These are phyloP conservation scores for Dolichallabes microphthalmus DNA, from an alignment of 2,113 vertebrate species.

Conservation along the genomic window DNA sequence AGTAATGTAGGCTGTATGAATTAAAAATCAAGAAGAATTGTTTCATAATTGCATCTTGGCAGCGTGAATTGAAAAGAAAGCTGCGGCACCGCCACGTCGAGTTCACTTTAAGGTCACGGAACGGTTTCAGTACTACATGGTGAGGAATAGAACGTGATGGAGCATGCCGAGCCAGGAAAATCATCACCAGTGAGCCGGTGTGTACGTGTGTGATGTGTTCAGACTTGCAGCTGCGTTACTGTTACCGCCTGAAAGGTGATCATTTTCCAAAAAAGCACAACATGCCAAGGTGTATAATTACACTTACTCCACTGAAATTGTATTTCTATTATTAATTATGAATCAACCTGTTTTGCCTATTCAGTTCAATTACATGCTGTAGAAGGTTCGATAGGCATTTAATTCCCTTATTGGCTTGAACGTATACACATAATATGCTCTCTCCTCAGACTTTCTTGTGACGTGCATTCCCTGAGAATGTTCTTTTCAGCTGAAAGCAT, in stretches of 20 bases:
- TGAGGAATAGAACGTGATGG: neutral
- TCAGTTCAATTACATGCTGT: neutral
- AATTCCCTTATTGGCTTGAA: neutral
- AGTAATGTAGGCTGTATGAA: neutral
- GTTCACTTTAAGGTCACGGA: neutral
- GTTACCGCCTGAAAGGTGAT: neutral
- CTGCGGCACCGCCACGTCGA: neutral
- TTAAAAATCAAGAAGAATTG: neutral
- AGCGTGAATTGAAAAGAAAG: slow-evolving; percentile 1
- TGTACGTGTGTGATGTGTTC: neutral
- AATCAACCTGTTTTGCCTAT: neutral
- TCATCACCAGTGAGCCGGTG: neutral
- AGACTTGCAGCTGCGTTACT: neutral
- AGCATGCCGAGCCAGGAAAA: neutral
- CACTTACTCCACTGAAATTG: neutral
- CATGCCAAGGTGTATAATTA: neutral
- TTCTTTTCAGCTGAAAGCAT: neutral
- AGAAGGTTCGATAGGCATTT: neutral
- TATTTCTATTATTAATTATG: neutral
- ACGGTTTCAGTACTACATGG: neutral
- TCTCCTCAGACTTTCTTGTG: neutral
- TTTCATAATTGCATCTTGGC: neutral
- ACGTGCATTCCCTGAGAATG: neutral
- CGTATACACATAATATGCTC: neutral
- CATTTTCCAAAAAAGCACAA: neutral